Evolutionary conservation across 2,113 vertebrate genomes (phyloP), one percentile per base, ranked within the genome.

Genomic region (Epinephelus lanceolatus): DNA sequence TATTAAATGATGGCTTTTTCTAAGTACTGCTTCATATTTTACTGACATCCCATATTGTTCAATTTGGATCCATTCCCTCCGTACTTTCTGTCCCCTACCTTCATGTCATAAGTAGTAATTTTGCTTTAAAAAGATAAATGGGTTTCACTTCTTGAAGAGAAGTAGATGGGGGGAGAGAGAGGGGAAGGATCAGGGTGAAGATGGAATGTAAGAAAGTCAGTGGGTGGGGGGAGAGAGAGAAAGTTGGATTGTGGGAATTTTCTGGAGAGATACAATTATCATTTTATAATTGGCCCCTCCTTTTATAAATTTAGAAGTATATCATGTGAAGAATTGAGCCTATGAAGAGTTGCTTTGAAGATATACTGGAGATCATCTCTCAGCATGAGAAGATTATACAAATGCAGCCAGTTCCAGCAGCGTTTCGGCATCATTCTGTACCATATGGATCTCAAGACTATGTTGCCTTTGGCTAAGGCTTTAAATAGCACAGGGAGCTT

Each of bases 121-220:
- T 81, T 73, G 66, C 67, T 67, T 74, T 74, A 47, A 18, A 56
- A 81, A 82, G 86, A 90, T 85, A 76, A 89, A 89, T 89, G 71
- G 57, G 52, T 70, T 67, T 80, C 10, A 25, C n/a, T 75, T 85
- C 78, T 63, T 86, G 30, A 75, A 66, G 71, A 59, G 51, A 40
- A 85, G 70, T 56, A 65, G 85, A 71, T 76, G 40, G 37, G 42
- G 7, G 7, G 42, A 37, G 45, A 27, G 62, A 5, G 33, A 37
- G 52, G 19, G 30, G 49, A 1, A 18, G 51, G 55, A 63, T 78
- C n/a, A 76, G 57, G 74, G 33, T 66, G 56, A 71, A 79, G 63
- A 67, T 14, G 42, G 56, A 57, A 23, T 63, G 51, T 23, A 59
- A 59, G 45, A 71, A 60, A 86, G 71, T 81, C 67, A 71, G 79